phyloP scores from a whole-genome alignment of 2,113 vertebrate genomes.

The Pongo abelii region DNA sequence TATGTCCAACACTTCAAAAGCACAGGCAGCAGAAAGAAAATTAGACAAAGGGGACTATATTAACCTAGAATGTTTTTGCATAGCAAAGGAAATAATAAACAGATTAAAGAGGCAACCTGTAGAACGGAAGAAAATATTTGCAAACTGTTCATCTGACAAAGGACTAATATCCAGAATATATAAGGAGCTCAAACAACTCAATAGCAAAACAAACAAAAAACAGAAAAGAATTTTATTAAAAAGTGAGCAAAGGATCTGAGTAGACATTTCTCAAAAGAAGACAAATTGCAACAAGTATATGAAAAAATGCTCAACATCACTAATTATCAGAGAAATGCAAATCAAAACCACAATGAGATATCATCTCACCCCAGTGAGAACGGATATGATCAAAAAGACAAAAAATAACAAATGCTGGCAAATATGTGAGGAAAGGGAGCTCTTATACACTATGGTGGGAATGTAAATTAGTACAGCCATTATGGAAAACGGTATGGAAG shows the following conservation, averaged over 20 bases:
- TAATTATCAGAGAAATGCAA: neutral
- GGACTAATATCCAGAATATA: neutral
- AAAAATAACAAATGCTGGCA: neutral
- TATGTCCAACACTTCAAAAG: neutral
- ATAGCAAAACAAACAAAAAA: neutral
- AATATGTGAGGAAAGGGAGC: neutral
- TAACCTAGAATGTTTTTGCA: neutral
- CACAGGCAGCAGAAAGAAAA: neutral
- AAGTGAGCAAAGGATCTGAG: neutral
- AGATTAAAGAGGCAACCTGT: neutral
- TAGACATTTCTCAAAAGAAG: neutral
- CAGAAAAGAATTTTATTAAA: neutral
- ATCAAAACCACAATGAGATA: neutral
- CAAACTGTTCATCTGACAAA: neutral
- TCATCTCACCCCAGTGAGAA: neutral
- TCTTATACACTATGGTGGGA: neutral
- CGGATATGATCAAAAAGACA: neutral
- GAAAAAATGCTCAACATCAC: neutral
- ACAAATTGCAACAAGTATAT: neutral
- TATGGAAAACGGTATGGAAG: neutral
- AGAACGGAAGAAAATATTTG: neutral
- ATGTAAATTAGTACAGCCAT: neutral
- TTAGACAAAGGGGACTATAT: neutral
- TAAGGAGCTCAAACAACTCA: neutral
- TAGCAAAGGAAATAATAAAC: neutral